Conservation (phyloP, 2,113 vertebrate genomes). For the Pantherophis guttatus region DNA sequence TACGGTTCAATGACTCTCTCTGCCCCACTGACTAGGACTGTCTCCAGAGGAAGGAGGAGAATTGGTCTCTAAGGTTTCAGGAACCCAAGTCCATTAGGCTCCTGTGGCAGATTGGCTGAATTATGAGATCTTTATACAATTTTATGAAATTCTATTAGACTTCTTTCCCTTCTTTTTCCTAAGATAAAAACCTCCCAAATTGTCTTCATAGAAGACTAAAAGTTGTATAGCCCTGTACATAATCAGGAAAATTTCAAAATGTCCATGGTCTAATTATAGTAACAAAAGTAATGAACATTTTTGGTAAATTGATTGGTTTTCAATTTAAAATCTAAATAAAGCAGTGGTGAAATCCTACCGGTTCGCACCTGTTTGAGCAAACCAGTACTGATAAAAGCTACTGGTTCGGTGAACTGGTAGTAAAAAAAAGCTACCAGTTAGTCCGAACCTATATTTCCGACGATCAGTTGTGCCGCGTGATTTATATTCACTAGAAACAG, state of each 20-base stretch:
- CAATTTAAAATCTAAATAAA: not conserved
- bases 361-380: no score
- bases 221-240: not conserved
- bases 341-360: no score
- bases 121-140: not conserved
- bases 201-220: not conserved
- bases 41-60: not conserved
- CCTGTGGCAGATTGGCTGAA: not conserved
- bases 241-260: not conserved
- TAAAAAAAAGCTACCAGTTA: no score
- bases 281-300: not conserved
- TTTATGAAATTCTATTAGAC: not conserved
- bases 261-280: not conserved
- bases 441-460: no score
- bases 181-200: not conserved
- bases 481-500: no score
- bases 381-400: no score
- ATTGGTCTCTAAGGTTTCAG: not conserved
- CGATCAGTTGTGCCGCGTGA: no score
- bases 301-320: not conserved
- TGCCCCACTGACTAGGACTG: not conserved
- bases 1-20: not conserved
- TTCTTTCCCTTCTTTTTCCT: not conserved
- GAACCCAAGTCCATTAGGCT: not conserved
- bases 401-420: no score